Conservation (phyloP, 2,797 vertebrate species). For the Pangasius krempfi region DNA sequence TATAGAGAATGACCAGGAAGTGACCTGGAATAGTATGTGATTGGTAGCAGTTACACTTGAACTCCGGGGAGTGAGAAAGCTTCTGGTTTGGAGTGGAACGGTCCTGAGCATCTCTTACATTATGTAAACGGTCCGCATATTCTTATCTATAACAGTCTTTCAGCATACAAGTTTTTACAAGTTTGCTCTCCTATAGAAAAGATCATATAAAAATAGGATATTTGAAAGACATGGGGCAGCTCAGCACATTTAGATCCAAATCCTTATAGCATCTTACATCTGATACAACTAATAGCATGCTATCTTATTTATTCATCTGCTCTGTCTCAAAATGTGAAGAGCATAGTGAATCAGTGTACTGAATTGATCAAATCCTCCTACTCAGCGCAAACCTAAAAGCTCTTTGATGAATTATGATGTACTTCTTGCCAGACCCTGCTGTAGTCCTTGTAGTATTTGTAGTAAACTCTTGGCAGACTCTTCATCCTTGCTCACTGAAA, state of each 20-base stretch:
- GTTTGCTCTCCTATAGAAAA: too few species aligned
- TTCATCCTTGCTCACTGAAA: background rate
- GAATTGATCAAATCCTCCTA: background rate
- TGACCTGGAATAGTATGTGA: background rate
- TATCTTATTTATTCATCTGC: background rate
- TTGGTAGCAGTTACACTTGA: background rate
- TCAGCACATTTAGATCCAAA: background rate
- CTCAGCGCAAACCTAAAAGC: background rate
- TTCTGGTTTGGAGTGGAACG: background rate
- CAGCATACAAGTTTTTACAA: background rate
- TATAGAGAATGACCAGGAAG: background rate
- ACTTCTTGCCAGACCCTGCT: background rate
- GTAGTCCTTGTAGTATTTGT: background rate
- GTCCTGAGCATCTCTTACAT: background rate
- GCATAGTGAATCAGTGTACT: background rate
- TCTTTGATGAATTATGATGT: background rate
- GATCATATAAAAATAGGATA: background rate
- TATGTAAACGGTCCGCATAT: background rate
- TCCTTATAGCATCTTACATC: background rate
- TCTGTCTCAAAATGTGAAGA: background rate
- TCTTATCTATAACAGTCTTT: background rate
- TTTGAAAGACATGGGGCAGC: background rate
- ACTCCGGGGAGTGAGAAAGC: background rate
- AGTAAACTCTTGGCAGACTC: background rate
- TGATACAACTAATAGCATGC: background rate